phyloP scores from a whole-genome alignment of 2,113 vertebrate genomes.

The Struthio camelus region DNA sequence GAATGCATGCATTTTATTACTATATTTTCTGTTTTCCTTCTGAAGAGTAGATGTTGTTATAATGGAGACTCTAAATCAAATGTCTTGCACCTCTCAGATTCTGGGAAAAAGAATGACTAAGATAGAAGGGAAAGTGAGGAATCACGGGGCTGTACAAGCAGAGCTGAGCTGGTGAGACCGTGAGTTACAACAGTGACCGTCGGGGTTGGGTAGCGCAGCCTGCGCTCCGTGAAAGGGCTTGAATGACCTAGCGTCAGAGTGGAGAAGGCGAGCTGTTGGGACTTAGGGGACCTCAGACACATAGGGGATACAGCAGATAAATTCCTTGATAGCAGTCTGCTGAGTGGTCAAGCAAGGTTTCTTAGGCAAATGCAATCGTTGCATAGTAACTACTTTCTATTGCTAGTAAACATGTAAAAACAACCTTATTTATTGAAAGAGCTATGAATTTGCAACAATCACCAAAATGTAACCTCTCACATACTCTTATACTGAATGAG shows the following conservation, averaged over 20 bases:
- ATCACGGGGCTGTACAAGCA: not conserved
- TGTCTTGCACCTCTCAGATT: not conserved
- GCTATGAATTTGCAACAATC: not conserved
- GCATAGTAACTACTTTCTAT: accelerated
- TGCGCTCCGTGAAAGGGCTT: not conserved
- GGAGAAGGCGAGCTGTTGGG: not conserved
- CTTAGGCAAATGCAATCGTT: accelerated
- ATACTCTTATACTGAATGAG: not conserved
- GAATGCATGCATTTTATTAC: not conserved
- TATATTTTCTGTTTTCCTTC: not conserved
- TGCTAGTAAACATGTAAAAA: not conserved
- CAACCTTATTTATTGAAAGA: not conserved
- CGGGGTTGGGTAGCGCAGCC: not conserved
- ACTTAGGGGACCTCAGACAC: too few relatives aligned
- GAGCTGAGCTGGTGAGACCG: not conserved
- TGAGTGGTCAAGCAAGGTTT: not conserved
- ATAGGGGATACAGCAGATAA: not conserved
- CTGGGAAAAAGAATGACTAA: not conserved
- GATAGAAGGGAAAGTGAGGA: not conserved
- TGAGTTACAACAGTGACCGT: not conserved
- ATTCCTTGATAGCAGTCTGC: not conserved
- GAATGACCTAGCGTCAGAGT: not conserved
- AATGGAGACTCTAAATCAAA: not conserved
- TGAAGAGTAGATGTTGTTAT: not conserved
- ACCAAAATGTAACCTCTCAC: too few relatives aligned